Base-by-base conservation (phyloP, 2,888 invertebrate species). In the Nymphalis urticae region DNA sequence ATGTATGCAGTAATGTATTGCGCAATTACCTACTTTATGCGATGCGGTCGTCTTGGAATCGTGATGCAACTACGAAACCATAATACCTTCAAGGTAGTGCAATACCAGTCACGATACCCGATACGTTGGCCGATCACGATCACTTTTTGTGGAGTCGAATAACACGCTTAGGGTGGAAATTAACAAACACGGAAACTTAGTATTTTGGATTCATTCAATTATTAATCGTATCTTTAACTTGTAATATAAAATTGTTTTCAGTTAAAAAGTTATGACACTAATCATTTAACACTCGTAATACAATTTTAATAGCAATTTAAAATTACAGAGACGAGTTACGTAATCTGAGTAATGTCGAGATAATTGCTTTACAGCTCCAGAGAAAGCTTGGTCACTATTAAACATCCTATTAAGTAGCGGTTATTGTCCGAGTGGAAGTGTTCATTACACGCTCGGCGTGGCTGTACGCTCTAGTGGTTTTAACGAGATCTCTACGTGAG, bases 361-460 rank as follows among this genome's bases (percentile, higher is more conserved):
- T 87, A 86, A 88, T 87, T 85, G 80, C 79, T 82, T 79, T 81
- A 81, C 82, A 80, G 78, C 53, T 62, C 53, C 51, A 79, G 83
- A 83, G 88, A 89, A 88, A 88, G 86, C 85, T 86, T 82, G 84
- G 84, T 85, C 81, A 81, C 80, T 80, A 80, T 76, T 82, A 81
- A 85, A 87, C 85, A 86, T 85, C 82, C 81, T 83, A 87, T 87
- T 86, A 89, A 88, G 85, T 86, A 88, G 88, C 86, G 86, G 88
- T 89, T 88, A 85, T 85, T 87, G 86, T 85, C 84, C 81, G 82
- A 86, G 86, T 90, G 88, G 90, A 89, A 89, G 89, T 89, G 88
- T 88, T 87, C 87, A 91, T 90, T 91, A 89, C 87, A 91, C 88
- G 92, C 83, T 86, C 76, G 84, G 84, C 80, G 84, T 82, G 76